These are phyloP conservation scores for Archips crataeganus DNA, from an alignment of 2,888 invertebrate species.

Conservation along the genomic window DNA sequence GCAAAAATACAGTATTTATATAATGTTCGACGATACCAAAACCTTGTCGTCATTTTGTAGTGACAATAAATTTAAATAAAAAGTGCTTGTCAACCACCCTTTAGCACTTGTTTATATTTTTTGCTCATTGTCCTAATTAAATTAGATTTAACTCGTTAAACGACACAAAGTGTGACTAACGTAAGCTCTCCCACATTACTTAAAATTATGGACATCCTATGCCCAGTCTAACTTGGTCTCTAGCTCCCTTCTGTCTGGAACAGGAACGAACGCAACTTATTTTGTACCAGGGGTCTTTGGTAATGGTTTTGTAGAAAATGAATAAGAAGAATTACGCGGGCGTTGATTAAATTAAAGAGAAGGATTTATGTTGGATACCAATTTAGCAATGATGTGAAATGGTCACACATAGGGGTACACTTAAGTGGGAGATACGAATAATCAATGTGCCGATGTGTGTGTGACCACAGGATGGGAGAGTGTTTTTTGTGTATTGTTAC, in stretches of 20 bases:
- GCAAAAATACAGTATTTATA: too few relatives aligned
- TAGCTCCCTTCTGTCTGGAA: not conserved
- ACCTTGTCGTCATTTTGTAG: not conserved
- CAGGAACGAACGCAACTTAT: slow-evolving; percentile 40
- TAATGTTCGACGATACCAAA: not conserved
- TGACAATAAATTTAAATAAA: slow-evolving; percentile 3
- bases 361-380: slow-evolving; percentile 78
- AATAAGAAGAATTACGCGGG: slow-evolving; percentile 69
- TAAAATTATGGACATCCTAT: slow-evolving; percentile 68
- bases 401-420: slow-evolving; percentile 72
- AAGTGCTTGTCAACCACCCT: slow-evolving; percentile 13
- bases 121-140: slow-evolving; percentile 47
- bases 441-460: slow-evolving; percentile 36
- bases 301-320: slow-evolving; percentile 57
- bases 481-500: slow-evolving; percentile 19
- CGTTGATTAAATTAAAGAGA: slow-evolving; percentile 84
- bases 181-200: slow-evolving; percentile 70
- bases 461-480: not conserved
- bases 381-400: slow-evolving; percentile 83
- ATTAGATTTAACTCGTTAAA: slow-evolving; percentile 61
- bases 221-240: slow-evolving; percentile 52
- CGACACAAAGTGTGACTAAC: slow-evolving; percentile 56
- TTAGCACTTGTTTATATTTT: slow-evolving; percentile 32
- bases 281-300: slow-evolving; percentile 56
- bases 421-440: slow-evolving; percentile 66